Base-by-base conservation (phyloP, 1,140 invertebrate species). In the Bactericera cockerelli region DNA sequence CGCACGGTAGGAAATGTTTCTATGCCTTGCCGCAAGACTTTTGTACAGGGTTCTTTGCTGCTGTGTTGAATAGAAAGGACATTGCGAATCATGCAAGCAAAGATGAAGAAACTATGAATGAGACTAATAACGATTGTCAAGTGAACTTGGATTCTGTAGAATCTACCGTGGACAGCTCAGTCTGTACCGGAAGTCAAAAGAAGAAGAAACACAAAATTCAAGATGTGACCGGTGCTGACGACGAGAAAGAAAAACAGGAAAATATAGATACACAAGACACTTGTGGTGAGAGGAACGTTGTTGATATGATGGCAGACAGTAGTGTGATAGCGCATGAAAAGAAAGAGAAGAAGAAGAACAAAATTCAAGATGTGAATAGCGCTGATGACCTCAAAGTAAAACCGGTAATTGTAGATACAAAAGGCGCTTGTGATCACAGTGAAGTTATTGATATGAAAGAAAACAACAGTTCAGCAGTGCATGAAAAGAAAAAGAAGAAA, bases 31-130 rank as follows among this genome's bases (percentile, higher is more conserved):
- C 85, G 0, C 79, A 87, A 13, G 68, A 73, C 2, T 88, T 94
- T 75, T 71, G 81, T 2, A 93, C 90, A 0, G 94, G 93, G 25
- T 97, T 98, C 72, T 98, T 98, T 74, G 76, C 97, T 19, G 90
- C 92, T 8, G 77, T 94, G 53, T 87, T 98, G 68, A 83, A 89
- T 67, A 60, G 61, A 26, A 61, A 57, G 21, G n/a, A n/a, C n/a
- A n/a, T n/a, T n/a, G n/a, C n/a, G n/a, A n/a, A n/a, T 39, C 8
- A 49, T 0, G 24, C 22, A 16, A 16, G 53, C 26, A 53, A 22
- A n/a, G 57, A 58, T 28, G 57, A 24, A 39, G 14, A n/a, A 10
- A 39, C n/a, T n/a, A n/a, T n/a, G n/a, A n/a, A n/a, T n/a, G n/a
- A 11, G 33, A 36, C 33, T 11, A 16, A 36, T 36, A 36, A 36